phyloP scores from a whole-genome alignment of 2,888 invertebrate genomes.

The Nomada lathburiana region DNA sequence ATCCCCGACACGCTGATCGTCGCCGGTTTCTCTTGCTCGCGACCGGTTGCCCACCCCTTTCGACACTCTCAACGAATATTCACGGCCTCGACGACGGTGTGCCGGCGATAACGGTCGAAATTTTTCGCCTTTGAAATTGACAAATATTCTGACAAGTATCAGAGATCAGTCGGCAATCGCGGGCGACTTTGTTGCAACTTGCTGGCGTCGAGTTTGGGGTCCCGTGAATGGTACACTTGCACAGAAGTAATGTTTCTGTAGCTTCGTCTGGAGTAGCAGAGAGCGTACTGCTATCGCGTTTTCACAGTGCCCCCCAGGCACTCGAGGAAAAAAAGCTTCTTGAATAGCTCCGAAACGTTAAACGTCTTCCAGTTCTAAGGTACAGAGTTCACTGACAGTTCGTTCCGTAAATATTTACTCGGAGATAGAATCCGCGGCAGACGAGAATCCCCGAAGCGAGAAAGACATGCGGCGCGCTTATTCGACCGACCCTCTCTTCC shows the following conservation, averaged over 20 bases:
- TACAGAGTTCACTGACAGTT: slow-evolving; percentile 11
- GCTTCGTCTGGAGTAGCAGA: too few relatives aligned
- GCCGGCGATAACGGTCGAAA: background rate
- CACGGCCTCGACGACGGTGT: background rate
- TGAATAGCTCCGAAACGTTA: background rate
- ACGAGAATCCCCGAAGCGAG: slow-evolving; percentile 35
- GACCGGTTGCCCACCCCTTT: slow-evolving; percentile 6
- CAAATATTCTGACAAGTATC: background rate
- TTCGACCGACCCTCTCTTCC: slow-evolving; percentile 32
- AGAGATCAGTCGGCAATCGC: too few relatives aligned
- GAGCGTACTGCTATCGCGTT: too few relatives aligned
- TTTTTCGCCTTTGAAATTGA: background rate
- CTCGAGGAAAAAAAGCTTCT: background rate
- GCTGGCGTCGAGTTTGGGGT: too few relatives aligned
- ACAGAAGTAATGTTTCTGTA: too few relatives aligned
- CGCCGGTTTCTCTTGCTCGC: slow-evolving; percentile 16
- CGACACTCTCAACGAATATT: background rate
- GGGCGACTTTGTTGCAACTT: too few relatives aligned
- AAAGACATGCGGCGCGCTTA: slow-evolving; percentile 38
- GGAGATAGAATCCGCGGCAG: background rate
- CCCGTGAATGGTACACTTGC: too few relatives aligned
- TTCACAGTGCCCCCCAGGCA: too few relatives aligned
- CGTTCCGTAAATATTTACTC: slow-evolving; percentile 23
- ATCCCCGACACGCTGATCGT: slow-evolving; percentile 70
- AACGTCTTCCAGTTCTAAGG: background rate